Base-by-base conservation (phyloP, 2,113 vertebrate species). In the Picathartes gymnocephalus region DNA sequence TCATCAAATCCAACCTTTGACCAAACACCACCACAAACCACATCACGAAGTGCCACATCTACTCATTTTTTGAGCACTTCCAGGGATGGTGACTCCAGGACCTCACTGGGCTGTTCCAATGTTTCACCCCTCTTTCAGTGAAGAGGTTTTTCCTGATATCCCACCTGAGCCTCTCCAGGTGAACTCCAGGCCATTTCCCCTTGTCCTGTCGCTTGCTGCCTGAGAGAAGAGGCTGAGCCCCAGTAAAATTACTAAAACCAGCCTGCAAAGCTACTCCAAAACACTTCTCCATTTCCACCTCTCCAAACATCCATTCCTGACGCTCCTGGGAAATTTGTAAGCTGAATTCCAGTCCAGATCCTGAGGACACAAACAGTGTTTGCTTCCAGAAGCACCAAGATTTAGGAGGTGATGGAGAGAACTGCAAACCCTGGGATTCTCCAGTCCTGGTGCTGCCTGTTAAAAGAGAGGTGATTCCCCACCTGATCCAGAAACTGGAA, bases 251-350 rank as follows among this genome's bases (percentile, higher is more conserved):
- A 27, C 25, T 51, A 13, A 24, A 58, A 53, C 9, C 37, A 61
- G 28, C 22, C n/a, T 39, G 15, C 19, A 66, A 57, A 80, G 24
- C 47, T 18, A 4, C 31, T 25, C 30, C 56, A 79, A 61, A 86
- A 35, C 0, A 0, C 45, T 21, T 15, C 16, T 16, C 37, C n/a
- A 16, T 27, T 64, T 42, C 57, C 20, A 15, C 4, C 28, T 37
- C 76, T 30, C 47, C 70, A 47, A 42, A 51, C 10, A 22, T 4
- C 24, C 24, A 39, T 5, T 39, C 37, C 24, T 30, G 13, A 47
- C 13, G 13, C 4, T 68, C n/a, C n/a, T 11, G 7, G 53, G 27
- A 4, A 7, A 22, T 56, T 14, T 31, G 5, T 28, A 31, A 51
- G 30, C 33, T 8, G 3, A 40, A 44, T 12, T 40, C 33, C 40